Evolutionary conservation across 2,113 vertebrate species (phyloP).

Genomic region (Pygoscelis adeliae): DNA sequence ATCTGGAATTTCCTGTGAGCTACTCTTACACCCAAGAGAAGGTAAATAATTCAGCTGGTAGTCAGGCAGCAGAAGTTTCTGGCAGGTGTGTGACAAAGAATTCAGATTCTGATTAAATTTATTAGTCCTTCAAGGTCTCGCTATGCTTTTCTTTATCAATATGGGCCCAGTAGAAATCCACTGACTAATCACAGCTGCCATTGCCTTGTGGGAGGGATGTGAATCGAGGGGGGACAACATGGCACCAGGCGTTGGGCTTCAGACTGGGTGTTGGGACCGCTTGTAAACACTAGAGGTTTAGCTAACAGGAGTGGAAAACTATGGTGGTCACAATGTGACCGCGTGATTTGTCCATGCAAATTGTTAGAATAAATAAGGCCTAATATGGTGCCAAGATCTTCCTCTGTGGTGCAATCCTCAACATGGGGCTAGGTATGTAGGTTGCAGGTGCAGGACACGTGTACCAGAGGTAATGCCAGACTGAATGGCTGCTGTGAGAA

Average conservation of each 20-base stretch:
- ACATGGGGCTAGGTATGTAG: rapidly evolving
- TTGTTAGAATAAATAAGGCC: not conserved
- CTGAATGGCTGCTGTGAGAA: not conserved
- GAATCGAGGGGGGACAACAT: not conserved
- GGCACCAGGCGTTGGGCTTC: not conserved
- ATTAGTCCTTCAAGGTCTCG: not conserved
- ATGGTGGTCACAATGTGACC: not conserved
- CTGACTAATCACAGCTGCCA: not conserved
- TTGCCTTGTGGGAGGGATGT: not conserved
- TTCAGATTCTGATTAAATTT: not conserved
- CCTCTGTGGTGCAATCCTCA: not conserved
- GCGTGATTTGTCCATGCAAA: rapidly evolving
- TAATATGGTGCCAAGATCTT: not conserved
- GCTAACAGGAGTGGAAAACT: not conserved
- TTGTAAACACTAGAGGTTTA: not conserved
- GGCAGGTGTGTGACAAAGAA: not conserved
- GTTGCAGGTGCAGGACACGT: not conserved
- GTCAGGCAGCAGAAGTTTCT: not conserved
- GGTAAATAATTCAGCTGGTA: not conserved
- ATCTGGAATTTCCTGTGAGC: not conserved
- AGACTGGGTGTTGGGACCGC: rapidly evolving
- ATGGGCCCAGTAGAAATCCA: not conserved
- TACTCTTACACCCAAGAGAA: not conserved
- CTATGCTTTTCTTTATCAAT: not conserved
- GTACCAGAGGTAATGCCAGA: not conserved